Base-by-base conservation (phyloP, 2,888 invertebrate species). In the Melinopterus prodromus region DNA sequence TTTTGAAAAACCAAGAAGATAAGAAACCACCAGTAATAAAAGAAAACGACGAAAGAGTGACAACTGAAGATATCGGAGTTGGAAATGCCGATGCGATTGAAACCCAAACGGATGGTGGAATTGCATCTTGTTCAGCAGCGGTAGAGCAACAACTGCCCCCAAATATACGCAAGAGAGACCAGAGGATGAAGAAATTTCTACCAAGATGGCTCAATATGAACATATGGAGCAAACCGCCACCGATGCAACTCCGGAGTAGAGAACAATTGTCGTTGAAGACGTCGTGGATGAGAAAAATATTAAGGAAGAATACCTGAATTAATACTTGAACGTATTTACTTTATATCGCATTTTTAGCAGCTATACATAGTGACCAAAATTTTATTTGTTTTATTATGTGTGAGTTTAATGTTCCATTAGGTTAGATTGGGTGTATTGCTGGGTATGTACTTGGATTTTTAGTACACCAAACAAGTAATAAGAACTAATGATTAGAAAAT, bases 311-410 rank as follows among this genome's bases (percentile, higher is more conserved):
- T 7, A 53, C 12, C 12, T 53, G 53, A 53, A 12, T 9, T 53
- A 12, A 53, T 53, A 53, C 53, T 53, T 53, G 2, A 53, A 53
- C 53, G 3, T 53, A 12, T 6, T 53, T 53, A 53, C 12, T 53
- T 53, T 53, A 53, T 53, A 53, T 53, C 53, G 53, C 53, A 53
- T 53, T 53, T 53, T 53, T 53, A 53, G 53, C 53, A 53, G 53
- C 53, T 53, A 53, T 53, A 53, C 53, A 53, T 53, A 9, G 53
- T 53, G 53, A 53, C 53, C 53, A 53, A 53, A 12, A 53, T 53
- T 53, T 53, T 12, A 12, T 53, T 53, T 53, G 53, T 53, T 53
- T 53, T 53, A 53, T 53, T 53, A 53, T 53, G 12, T 53, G 7
- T 53, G 53, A 53, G n/a, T 12, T 53, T 3, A 53, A 53, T 53